A percentile compares a stretch with the other conserved stretches of the same genome.
These are phyloP conservation scores for Drosophila subquinaria DNA, from an alignment of 2,888 invertebrate genomes.

Conservation along the genomic window DNA sequence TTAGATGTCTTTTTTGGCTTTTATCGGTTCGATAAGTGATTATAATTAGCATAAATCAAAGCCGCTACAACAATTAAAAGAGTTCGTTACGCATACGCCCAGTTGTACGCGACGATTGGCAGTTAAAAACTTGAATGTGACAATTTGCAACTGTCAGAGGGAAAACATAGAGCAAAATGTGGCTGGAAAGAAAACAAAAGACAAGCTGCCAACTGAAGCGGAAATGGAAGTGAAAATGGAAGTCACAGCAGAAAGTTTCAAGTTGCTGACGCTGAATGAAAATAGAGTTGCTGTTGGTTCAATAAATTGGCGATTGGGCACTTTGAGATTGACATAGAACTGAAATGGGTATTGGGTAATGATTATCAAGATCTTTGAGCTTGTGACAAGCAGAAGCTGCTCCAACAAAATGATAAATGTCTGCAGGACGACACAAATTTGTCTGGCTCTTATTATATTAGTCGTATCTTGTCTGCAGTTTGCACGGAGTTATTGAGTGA, in stretches of 20 bases:
- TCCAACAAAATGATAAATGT: constrained; percentile 64
- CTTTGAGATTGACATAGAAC: constrained; percentile 13
- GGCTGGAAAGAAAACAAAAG: constrained; percentile 19
- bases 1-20: neutral
- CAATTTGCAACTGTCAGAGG: constrained; percentile 64
- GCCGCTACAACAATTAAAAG: constrained; percentile 24
- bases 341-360: constrained; percentile 22
- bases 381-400: constrained; percentile 42
- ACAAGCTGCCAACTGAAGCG: constrained; percentile 39
- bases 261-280: constrained; percentile 55
- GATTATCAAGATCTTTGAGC: constrained; percentile 23
- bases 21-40: constrained; percentile 9
- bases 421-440: constrained; percentile 57
- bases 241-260: constrained; percentile 10
- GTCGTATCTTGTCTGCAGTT: neutral
- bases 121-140: constrained; percentile 56
- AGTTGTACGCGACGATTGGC: constrained; percentile 10
- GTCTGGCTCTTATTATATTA: constrained; percentile 18
- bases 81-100: constrained; percentile 37
- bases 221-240: constrained; percentile 8
- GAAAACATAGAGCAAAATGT: neutral
- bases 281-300: constrained; percentile 14
- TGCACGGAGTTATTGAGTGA: constrained; percentile 5
- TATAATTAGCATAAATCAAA: constrained; percentile 46
- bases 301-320: neutral